Conservation (phyloP, 2,797 vertebrate genomes). For the Urophycis tenuis region DNA sequence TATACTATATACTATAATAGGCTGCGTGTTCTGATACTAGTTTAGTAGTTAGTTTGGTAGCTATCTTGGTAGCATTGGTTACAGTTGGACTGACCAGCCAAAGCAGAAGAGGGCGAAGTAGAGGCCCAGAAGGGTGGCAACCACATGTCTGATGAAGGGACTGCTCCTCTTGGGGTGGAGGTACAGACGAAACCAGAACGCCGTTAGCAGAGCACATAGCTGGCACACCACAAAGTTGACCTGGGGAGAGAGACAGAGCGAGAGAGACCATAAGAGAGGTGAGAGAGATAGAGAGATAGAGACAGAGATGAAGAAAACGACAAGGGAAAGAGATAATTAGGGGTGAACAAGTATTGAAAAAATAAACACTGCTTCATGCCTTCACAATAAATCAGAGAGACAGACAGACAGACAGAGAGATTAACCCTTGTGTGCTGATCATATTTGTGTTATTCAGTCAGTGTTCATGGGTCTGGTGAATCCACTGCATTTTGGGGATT, state of each 20-base stretch:
- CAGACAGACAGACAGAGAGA: neutral
- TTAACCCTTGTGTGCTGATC: too few relatives aligned
- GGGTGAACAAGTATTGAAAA: neutral
- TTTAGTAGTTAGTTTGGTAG: neutral
- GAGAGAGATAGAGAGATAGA: neutral
- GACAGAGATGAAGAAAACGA: neutral
- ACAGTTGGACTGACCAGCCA: slow-evolving; percentile 77
- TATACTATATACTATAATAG: too few relatives aligned
- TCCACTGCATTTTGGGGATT: too few relatives aligned
- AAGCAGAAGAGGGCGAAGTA: slow-evolving; percentile 91
- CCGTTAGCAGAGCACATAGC: slow-evolving; percentile 83
- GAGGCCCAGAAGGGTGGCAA: slow-evolving; percentile 82
- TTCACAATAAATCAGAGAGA: neutral
- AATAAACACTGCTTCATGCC: neutral
- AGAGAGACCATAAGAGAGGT: too few relatives aligned
- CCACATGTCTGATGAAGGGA: slow-evolving; percentile 79
- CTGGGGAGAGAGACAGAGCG: slow-evolving; percentile 49
- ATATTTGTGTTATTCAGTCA: too few relatives aligned
- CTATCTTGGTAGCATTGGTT: neutral
- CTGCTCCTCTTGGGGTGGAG: slow-evolving; percentile 84
- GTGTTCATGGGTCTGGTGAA: too few relatives aligned
- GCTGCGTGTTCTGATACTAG: neutral
- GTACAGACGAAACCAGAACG: slow-evolving; percentile 82
- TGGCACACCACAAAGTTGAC: slow-evolving; percentile 91
- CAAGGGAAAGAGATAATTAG: neutral